Base-by-base conservation (phyloP, 2,113 vertebrate species). In the Tapirus terrestris region DNA sequence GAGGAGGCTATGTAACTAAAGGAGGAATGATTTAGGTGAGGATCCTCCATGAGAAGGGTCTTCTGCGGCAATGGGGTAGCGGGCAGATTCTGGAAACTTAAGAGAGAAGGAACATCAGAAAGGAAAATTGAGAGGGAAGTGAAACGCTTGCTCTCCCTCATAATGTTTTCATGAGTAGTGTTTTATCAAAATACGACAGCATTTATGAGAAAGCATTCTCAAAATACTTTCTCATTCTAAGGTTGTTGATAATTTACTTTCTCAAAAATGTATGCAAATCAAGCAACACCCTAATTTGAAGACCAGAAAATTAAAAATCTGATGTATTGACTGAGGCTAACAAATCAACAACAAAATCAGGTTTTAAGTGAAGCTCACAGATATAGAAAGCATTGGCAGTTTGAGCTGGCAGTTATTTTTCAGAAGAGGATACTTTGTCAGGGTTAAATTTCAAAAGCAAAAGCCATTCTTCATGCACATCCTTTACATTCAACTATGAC, bases 31-130 rank as follows among this genome's bases (percentile, higher is more conserved):
- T n/a, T 45, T 63, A 27, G 9, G 4, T 17, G 51, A 90, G 5
- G 23, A 45, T 14, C 10, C 6, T 61, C 14, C 1, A 5, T 33
- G 45, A 53, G 18, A 63, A 73, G 31, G 20, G 2, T 8, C 1
- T 6, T 1, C 0, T 10, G 6, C 8, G 12, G 0, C 8, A 60
- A 51, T 1, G 0, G 0, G 0, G 23, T 10, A 51, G 21, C 4
- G 25, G 25, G 12, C 13, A 68, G 20, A 58, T 3, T 0, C 56
- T 51, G 7, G 8, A 3, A 56, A 1, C 25, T 61, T 10, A 27
- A 11, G 14, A 75, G 13, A 94, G 25, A 75, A 75, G 8, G 13
- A 89, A 25, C 7, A 45, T 27, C 11, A 81, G 67, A 81, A 86
- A 88, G n/a, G 21, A 61, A 17, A 63, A 81, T 0, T 81, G 16